A percentile compares a stretch with the other conserved stretches of the same genome.
phyloP scores from a whole-genome alignment of 2,888 invertebrate species.

The Craniophora ligustri region DNA sequence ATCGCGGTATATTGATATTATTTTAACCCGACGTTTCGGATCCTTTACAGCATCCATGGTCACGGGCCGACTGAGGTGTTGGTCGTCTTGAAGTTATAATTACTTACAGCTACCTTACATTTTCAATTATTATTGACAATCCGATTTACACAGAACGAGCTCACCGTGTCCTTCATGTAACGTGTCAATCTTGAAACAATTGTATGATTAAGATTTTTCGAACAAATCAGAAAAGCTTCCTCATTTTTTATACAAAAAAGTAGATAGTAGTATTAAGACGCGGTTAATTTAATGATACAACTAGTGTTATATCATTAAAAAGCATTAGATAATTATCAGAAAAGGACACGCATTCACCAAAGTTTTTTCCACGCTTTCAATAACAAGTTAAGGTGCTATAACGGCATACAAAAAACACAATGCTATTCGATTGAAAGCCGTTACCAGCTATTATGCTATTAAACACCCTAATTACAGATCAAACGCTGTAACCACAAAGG shows the following conservation, averaged over 20 bases:
- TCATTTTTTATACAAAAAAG: constrained; percentile 20
- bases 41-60: too few relatives aligned
- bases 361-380: constrained; percentile 68
- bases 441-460: constrained; percentile 81
- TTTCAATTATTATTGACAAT: too few relatives aligned
- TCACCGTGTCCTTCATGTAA: too few relatives aligned
- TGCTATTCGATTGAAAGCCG: constrained; percentile 78
- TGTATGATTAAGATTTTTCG: background rate
- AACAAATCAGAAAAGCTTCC: background rate
- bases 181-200: too few relatives aligned
- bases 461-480: constrained; percentile 86
- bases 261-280: constrained; percentile 37
- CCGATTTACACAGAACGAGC: too few relatives aligned
- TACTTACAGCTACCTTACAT: too few relatives aligned
- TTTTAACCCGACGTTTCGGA: too few relatives aligned
- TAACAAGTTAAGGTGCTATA: constrained; percentile 65
- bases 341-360: constrained; percentile 65
- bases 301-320: constrained; percentile 54
- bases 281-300: constrained; percentile 39
- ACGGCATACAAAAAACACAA: constrained; percentile 73
- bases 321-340: constrained; percentile 62
- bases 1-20: too few relatives aligned
- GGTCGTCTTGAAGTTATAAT: too few relatives aligned
- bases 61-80: too few relatives aligned
- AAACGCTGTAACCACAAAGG: constrained; percentile 84